Conservation (phyloP, 2,113 vertebrate genomes). For the Lepisosteus osseus region DNA sequence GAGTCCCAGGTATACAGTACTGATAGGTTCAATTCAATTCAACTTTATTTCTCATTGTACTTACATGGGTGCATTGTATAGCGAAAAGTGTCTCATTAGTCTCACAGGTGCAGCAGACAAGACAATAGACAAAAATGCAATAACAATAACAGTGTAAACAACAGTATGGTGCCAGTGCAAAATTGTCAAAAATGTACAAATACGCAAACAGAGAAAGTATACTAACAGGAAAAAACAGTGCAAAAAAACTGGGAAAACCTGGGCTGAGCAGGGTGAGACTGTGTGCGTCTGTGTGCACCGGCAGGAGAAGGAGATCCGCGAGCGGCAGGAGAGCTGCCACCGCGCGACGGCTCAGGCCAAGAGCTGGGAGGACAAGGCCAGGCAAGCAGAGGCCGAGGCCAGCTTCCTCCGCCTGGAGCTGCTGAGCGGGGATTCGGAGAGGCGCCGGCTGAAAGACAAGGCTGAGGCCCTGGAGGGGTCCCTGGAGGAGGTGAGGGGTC, state of each 20-base stretch:
- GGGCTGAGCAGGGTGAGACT: background rate
- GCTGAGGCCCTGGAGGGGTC: conserved; percentile 57
- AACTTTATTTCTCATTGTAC: no score
- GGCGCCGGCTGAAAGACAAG: conserved; percentile 59
- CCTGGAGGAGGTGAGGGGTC: conserved; percentile 59
- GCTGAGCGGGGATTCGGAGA: conserved; percentile 57
- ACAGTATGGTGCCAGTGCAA: no score
- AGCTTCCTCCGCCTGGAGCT: conserved; percentile 58
- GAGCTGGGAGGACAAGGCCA: conserved; percentile 69
- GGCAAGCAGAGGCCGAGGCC: conserved; percentile 55
- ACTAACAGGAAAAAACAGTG: no score
- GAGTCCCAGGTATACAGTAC: conserved; percentile 57
- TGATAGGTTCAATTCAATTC: background rate
- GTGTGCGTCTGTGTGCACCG: background rate
- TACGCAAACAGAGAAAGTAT: no score
- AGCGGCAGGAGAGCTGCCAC: conserved; percentile 66
- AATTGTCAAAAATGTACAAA: no score
- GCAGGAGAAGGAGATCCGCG: conserved; percentile 65
- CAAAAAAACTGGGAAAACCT: background rate
- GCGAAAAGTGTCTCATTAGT: no score
- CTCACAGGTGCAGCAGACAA: no score
- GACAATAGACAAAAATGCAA: no score
- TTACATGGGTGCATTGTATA: no score
- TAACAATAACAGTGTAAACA: no score
- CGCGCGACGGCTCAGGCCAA: conserved; percentile 54